A percentile compares a stretch with the other conserved stretches of the same genome.
Evolutionary conservation across 2,797 vertebrate genomes (phyloP).

Genomic region (Falco berigora): DNA sequence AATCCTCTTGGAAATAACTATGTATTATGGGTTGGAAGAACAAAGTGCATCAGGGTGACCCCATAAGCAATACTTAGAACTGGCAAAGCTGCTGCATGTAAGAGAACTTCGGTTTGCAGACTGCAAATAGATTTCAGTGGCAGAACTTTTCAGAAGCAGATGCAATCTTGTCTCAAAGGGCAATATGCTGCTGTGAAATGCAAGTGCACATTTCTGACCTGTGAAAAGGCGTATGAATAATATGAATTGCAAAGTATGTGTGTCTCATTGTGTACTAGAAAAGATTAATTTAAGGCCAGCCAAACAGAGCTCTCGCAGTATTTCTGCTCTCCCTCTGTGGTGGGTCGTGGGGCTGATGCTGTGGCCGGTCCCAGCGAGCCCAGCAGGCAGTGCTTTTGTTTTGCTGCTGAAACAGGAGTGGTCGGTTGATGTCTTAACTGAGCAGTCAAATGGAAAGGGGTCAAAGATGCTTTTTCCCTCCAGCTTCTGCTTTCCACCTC

Average conservation of each 20-base stretch:
- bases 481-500: background rate
- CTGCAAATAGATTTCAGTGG: background rate
- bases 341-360: rapidly evolving
- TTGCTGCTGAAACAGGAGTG: background rate
- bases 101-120: background rate
- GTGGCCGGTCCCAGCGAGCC: background rate
- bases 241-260: rapidly evolving
- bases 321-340: rapidly evolving
- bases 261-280: background rate
- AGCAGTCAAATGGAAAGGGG: background rate
- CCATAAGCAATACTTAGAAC: rapidly evolving
- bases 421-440: background rate
- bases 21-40: background rate
- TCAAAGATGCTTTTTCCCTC: rapidly evolving
- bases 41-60: background rate
- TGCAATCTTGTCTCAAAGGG: background rate
- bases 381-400: background rate
- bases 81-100: background rate
- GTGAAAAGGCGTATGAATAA: background rate
- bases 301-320: rapidly evolving
- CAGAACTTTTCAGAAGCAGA: background rate
- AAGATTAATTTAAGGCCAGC: background rate
- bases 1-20: background rate
- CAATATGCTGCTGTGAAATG: rapidly evolving
- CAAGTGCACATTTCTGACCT: rapidly evolving